A percentile compares a stretch with the other conserved stretches of the same genome.
These are phyloP conservation scores for Orthosia gothica DNA, from an alignment of 2,888 invertebrate species.

Conservation along the genomic window DNA sequence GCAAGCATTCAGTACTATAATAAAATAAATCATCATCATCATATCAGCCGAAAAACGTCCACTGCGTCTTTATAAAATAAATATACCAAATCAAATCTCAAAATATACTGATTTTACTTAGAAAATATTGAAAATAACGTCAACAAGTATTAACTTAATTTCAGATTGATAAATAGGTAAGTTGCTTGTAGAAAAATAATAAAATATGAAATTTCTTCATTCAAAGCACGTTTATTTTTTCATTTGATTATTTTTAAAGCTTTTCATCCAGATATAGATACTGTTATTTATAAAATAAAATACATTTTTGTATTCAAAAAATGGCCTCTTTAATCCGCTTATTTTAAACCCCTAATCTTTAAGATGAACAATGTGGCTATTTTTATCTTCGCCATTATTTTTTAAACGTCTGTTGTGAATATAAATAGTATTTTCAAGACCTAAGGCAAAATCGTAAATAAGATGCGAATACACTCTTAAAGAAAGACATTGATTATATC, in stretches of 20 bases:
- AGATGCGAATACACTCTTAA: background rate
- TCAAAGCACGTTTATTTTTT: background rate
- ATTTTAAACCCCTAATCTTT: background rate
- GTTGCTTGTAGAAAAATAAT: background rate
- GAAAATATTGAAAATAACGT: background rate
- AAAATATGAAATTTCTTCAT: background rate
- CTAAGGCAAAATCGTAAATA: background rate
- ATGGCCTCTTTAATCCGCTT: background rate
- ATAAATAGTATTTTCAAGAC: background rate
- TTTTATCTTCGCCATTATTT: background rate
- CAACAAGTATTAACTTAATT: background rate
- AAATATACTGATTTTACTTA: background rate
- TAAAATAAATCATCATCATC: too few relatives aligned
- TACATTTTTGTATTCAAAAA: too few relatives aligned
- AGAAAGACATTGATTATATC: background rate
- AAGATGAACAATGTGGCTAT: background rate
- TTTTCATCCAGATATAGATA: background rate
- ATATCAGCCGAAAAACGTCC: too few relatives aligned
- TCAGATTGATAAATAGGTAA: background rate
- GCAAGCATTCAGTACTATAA: background rate
- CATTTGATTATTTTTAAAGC: background rate
- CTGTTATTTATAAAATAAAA: background rate
- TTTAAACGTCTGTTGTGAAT: background rate
- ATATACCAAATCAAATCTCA: conserved; percentile 9
- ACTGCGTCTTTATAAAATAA: background rate